Evolutionary conservation across 2,888 invertebrate genomes (phyloP), one percentile per base, ranked within the genome.

Genomic region (Crossocerus cetratus): DNA sequence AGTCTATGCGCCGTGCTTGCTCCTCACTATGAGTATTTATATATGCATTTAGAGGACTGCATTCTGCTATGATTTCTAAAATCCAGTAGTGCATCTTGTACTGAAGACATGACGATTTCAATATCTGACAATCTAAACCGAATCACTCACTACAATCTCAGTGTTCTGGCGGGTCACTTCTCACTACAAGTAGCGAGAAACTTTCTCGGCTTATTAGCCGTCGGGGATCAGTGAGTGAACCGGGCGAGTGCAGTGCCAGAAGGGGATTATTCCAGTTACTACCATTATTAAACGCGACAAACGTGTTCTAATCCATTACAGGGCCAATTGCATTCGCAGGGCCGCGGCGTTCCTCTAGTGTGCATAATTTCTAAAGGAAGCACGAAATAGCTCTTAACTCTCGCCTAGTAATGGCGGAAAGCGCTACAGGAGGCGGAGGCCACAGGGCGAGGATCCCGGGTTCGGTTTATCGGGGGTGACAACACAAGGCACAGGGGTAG

Each of bases 221-320:
- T 61, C 22, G 69, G 22, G 55, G 32, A 56, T 22, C 13, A 21
- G 21, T 16, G 54, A 14, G 4, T 58, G 55, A 11, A 32, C 8
- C 1, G 8, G 32, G 0, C 11, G 32, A 5, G 32, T 32, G 1
- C 11, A 32, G 32, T 43, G 44, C n/a, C 64, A 59, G 64, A 55
- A 43, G 69, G 62, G 69, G 78, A 82, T 80, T 74, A 80, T 73
- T 72, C 76, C 80, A 67, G 74, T 78, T 77, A 72, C 74, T 74
- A 72, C 76, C 76, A 71, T 80, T 79, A 77, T 78, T 83, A 83
- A 79, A 83, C 69, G 83, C 78, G 72, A 72, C 69, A 74, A 79
- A 77, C 77, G 71, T 74, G 80, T 78, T 81, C 57, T 64, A 62
- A 56, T 74, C 83, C 74, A 79, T 81, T 83, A 84, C 70, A 55